Evolutionary conservation across 2,888 invertebrate genomes (phyloP), one percentile per base, ranked within the genome.

Genomic region (Lissocephala sabroskyi): DNA sequence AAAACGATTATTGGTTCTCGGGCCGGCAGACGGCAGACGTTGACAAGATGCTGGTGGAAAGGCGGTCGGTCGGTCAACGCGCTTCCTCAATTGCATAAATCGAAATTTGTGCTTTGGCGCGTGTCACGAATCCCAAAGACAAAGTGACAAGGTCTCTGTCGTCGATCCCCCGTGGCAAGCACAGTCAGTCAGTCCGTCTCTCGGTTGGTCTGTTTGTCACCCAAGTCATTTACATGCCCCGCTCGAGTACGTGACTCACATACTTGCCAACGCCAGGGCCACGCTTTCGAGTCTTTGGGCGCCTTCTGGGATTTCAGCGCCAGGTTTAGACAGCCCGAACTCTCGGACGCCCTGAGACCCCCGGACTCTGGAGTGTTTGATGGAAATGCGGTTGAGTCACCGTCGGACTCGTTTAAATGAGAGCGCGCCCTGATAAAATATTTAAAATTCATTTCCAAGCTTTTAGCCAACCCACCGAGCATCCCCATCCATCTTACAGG

Each of bases 21-120:
- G n/a, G n/a, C n/a, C n/a, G n/a, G n/a, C n/a, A n/a, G n/a, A n/a
- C n/a, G n/a, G n/a, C n/a, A n/a, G n/a, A n/a, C n/a, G n/a, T n/a
- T n/a, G n/a, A n/a, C n/a, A n/a, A n/a, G n/a, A n/a, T n/a, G n/a
- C n/a, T n/a, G n/a, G n/a, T n/a, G n/a, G n/a, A 23, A 23, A 7
- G 23, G 23, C 3, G 7, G 23, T 23, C 7, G 23, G 23, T 4
- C 16, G 35, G 9, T 10, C 16, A 29, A 30, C 39, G 39, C 64
- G 65, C 63, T 71, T 71, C 65, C 77, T 74, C 77, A 71, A 71
- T 71, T 76, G 70, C 77, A 77, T 74, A 77, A 77, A 76, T 74
- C 74, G 74, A 77, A 71, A 76, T 68, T 77, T 77, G 62, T 76
- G 61, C 57, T 61, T 61, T 63, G 74, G 77, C 74, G 70, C 70